Evolutionary conservation across 2,113 vertebrate genomes (phyloP), one percentile per base, ranked within the genome.

Genomic region (Anhinga anhinga): DNA sequence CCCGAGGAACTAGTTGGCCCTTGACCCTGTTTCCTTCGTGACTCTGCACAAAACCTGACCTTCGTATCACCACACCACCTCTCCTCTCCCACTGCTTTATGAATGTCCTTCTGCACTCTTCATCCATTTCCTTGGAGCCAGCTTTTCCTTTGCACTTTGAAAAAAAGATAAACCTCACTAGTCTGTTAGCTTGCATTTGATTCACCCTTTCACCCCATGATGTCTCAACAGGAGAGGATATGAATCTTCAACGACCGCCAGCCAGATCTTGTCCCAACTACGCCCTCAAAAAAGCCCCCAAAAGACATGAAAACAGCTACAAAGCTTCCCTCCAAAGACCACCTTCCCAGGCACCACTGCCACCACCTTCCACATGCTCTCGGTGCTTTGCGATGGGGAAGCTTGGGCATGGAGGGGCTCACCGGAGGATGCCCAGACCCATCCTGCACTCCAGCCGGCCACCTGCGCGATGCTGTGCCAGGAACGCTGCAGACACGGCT

Each of bases 401-500:
- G 21, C 59, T 9, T 30, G 9, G 29, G 26, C 10, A 17, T 0
- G 2, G 30, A 80, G 47, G 2, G 2, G 26, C 8, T 69, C 18
- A 58, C 20, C 1, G 1, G 44, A 80, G 32, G 42, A 40, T 2
- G 0, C 27, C 27, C 3, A 1, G 58, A 73, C 23, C 13, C 3
- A 11, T n/a, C 19, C 18, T 29, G 30, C 3, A 0, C 38, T 63
- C 34, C 15, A 42, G 8, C 34, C 4, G 5, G 67, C 34, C 40
- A 19, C 52, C 7, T 0, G 2, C 11, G 25, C 5, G 4, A 45
- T 3, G 15, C 49, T 19, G 32, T 58, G 74, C 50, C n/a, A 16
- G 25, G 55, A 69, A 50, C 1, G 1, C 40, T 1, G 1, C 0
- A 3, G 45, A 15, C 47, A 45, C 0, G 0, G 62, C 44, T 82